Evolutionary conservation across 2,888 invertebrate genomes (phyloP), one percentile per base, ranked within the genome.

Genomic region (Terebella lapidaria): DNA sequence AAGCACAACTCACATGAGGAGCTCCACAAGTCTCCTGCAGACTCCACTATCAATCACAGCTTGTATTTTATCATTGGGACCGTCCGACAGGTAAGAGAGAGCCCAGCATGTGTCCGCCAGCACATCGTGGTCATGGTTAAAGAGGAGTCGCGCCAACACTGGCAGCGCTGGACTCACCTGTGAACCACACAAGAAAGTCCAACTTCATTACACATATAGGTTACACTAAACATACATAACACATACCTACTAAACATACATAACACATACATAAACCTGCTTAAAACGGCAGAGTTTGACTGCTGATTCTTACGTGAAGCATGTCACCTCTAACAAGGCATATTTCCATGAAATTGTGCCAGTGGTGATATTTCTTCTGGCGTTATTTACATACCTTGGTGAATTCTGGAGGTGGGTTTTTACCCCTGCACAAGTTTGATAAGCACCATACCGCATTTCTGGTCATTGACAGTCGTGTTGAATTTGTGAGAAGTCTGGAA

Each of bases 361-460:
- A n/a, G n/a, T n/a, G n/a, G n/a, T n/a, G n/a, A n/a, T n/a, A n/a
- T n/a, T n/a, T n/a, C n/a, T 35, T 35, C 42, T 35, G 10, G 42
- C 10, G n/a, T 10, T 35, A 22, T 55, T 3, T 5, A 42, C 20
- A 66, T 67, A 92, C 91, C 82, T 89, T 88, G 60, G 86, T 83
- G 77, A 96, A 96, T 74, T 92, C 91, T 3, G 95, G 93, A 0
- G 94, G 90, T 45, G 97, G 97, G 82, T 90, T 94, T 84, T 97
- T 97, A 58, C 97, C 96, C 75, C 97, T 87, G 80, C 96, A 97
- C 68, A 99, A 84, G 84, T 99, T 99, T 51, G 96, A 96, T 63
- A 97, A 83, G 51, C 95, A 92, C 97, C 97, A 99, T 1, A 95
- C 95, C n/a, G 92, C 93, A 83, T 96, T 96, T 67, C 94, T 87